Percentiles rank a stretch among this genome's conserved stretches.
These are phyloP conservation scores for Drosophila anceps DNA, from an alignment of 2,888 invertebrate species.

Conservation along the genomic window DNA sequence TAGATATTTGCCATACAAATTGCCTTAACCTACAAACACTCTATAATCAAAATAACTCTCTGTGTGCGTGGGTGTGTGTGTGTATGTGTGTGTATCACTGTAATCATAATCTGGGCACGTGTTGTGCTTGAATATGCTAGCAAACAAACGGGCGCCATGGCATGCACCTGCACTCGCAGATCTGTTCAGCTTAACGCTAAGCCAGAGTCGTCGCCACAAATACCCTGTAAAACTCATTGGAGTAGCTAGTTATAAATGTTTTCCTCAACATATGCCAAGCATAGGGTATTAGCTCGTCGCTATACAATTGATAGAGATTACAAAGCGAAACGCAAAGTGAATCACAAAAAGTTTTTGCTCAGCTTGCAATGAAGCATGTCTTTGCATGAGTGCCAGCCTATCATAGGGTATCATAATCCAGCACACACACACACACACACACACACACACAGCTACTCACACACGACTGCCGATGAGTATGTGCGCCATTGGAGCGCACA, in stretches of 20 bases:
- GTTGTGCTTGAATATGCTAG: slow-evolving; percentile 33
- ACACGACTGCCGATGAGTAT: slow-evolving; percentile 7
- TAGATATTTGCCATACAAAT: slow-evolving; percentile 25
- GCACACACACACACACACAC: slow-evolving; percentile 7
- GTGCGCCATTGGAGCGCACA: slow-evolving; percentile 23
- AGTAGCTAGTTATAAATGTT: not conserved
- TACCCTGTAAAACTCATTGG: slow-evolving; percentile 23
- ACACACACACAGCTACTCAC: slow-evolving; percentile 1
- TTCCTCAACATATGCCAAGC: not conserved
- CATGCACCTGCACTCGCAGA: slow-evolving; percentile 33
- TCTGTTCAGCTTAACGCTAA: slow-evolving; percentile 14
- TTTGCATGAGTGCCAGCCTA: not conserved
- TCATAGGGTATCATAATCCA: slow-evolving; percentile 18
- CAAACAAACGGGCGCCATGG: slow-evolving; percentile 29
- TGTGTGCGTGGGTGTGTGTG: not conserved
- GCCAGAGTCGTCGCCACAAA: not conserved
- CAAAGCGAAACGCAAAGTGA: not conserved
- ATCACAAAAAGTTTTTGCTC: not conserved
- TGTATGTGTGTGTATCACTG: slow-evolving; percentile 19
- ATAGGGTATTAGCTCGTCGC: not conserved
- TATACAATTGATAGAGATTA: not conserved
- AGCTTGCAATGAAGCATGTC: not conserved
- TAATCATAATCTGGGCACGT: slow-evolving; percentile 72
- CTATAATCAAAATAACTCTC: slow-evolving; percentile 10
- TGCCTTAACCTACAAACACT: slow-evolving; percentile 16